Conservation (phyloP, 2,797 vertebrate genomes). For the Dipus sagitta region DNA sequence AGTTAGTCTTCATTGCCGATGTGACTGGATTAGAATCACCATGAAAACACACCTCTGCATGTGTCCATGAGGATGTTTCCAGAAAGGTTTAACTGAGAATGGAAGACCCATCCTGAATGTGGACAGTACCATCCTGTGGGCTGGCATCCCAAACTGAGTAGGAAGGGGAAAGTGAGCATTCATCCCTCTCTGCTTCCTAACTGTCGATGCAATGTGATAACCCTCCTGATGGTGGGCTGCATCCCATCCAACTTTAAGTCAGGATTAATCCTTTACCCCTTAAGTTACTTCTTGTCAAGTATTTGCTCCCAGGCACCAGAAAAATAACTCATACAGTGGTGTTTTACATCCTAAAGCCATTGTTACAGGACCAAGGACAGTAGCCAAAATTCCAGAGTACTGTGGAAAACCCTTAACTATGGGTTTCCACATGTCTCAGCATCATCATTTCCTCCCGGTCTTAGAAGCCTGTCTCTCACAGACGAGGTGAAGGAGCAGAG, state of each 20-base stretch:
- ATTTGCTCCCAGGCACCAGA: neutral
- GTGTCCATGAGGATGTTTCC: neutral
- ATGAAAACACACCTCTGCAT: neutral
- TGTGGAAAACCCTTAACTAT: neutral
- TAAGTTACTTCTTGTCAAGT: neutral
- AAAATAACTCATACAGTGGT: neutral
- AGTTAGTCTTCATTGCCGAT: neutral
- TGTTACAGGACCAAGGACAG: neutral
- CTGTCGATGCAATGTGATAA: neutral
- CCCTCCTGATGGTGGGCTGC: no score
- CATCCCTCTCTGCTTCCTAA: neutral
- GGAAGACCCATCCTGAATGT: neutral
- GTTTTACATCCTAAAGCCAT: neutral
- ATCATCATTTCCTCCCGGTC: neutral
- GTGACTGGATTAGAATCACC: neutral
- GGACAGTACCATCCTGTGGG: neutral
- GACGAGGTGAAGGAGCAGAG: neutral
- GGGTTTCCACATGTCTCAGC: neutral
- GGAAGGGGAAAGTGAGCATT: no score
- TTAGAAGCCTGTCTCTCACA: neutral
- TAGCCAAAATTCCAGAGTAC: neutral
- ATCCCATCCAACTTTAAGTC: neutral
- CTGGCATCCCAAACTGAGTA: neutral
- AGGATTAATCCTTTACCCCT: neutral
- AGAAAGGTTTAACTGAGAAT: neutral